These are phyloP conservation scores for Florisuga fusca DNA, from an alignment of 2,797 vertebrate species.

Conservation along the genomic window DNA sequence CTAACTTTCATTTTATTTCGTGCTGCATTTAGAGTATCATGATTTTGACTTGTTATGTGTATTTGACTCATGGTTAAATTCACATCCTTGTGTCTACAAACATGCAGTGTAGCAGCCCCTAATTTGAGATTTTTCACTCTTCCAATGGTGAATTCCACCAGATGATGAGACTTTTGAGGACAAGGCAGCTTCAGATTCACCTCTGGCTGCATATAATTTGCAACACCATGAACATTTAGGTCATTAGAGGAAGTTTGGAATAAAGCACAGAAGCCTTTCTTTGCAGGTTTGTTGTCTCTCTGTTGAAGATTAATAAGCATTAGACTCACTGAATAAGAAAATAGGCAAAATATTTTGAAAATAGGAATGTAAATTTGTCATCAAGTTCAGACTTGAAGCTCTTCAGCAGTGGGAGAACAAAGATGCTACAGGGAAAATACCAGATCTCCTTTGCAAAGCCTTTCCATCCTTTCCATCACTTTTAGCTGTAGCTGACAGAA, in stretches of 20 bases:
- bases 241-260: background rate
- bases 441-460: background rate
- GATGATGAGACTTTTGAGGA: background rate
- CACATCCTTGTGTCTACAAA: background rate
- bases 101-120: background rate
- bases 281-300: background rate
- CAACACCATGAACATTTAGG: background rate
- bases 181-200: background rate
- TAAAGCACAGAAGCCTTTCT: background rate
- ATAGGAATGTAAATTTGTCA: background rate
- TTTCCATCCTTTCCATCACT: background rate
- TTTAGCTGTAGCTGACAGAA: background rate
- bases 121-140: background rate
- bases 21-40: background rate
- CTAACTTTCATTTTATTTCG: background rate
- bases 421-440: background rate
- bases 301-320: background rate
- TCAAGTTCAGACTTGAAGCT: background rate
- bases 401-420: background rate
- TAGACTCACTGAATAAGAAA: background rate
- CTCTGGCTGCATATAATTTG: background rate
- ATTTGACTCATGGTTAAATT: background rate
- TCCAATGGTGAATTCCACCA: background rate
- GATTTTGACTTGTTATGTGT: background rate
- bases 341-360: background rate